Evolutionary conservation across 2,888 invertebrate species (phyloP).

Genomic region (Slavum lentiscoides): DNA sequence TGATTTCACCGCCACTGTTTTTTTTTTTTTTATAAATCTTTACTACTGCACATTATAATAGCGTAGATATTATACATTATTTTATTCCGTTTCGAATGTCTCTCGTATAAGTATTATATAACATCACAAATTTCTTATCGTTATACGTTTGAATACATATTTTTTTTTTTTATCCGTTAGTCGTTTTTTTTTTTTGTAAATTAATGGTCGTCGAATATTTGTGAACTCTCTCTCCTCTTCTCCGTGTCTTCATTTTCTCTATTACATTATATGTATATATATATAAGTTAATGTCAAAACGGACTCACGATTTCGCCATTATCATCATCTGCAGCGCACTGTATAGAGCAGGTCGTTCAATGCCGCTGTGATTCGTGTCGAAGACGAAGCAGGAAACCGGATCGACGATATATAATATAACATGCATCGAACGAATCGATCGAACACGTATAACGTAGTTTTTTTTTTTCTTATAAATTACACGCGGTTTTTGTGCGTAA

Average conservation of each 20-base stretch:
- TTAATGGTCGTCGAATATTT: neutral
- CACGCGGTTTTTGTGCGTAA: too few relatives aligned
- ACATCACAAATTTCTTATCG: too few relatives aligned
- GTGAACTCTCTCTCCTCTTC: neutral
- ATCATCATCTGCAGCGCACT: neutral
- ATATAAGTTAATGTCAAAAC: constrained; percentile 18
- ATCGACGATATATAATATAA: neutral
- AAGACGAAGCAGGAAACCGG: constrained; percentile 8
- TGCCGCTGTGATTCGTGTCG: neutral
- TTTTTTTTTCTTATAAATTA: neutral
- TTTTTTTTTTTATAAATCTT: too few relatives aligned
- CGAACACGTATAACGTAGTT: neutral
- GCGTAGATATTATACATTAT: too few relatives aligned
- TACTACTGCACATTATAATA: too few relatives aligned
- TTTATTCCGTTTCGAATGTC: too few relatives aligned
- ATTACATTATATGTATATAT: neutral
- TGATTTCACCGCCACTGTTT: too few relatives aligned
- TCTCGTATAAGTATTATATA: too few relatives aligned
- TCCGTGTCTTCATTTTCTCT: neutral
- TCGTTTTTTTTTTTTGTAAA: neutral
- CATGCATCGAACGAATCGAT: neutral
- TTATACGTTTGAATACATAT: neutral
- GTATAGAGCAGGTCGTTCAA: neutral
- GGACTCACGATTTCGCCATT: constrained; percentile 6
- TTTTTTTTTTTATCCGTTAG: neutral